A percentile compares a stretch with the other conserved stretches of the same genome.
phyloP scores from a whole-genome alignment of 2,888 invertebrate species.

The Hydrotaea diabolus region DNA sequence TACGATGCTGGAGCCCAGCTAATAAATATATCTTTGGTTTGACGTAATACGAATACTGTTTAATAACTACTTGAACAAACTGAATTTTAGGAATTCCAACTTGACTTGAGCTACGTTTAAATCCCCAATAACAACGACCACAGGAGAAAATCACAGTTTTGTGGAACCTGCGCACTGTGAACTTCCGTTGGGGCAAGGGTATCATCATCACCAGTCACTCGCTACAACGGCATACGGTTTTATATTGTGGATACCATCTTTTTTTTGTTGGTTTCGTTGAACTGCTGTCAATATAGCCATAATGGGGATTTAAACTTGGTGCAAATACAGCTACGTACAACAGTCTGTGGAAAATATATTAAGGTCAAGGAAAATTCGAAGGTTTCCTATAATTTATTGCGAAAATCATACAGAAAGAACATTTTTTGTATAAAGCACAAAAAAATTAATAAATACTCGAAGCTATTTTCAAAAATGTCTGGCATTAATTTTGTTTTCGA shows the following conservation, averaged over 20 bases:
- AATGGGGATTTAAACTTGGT: constrained; percentile 74
- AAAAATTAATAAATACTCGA: too few relatives aligned
- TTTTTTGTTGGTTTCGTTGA: not conserved
- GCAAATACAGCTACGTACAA: not conserved
- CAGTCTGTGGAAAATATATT: not conserved
- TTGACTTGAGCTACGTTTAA: not conserved
- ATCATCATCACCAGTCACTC: constrained; percentile 8
- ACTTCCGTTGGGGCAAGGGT: constrained; percentile 31
- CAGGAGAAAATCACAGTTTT: constrained; percentile 9
- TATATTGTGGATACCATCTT: constrained; percentile 49
- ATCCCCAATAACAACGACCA: not conserved
- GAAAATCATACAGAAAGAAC: too few relatives aligned
- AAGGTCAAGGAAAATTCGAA: not conserved
- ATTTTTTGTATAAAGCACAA: too few relatives aligned
- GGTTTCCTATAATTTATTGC: too few relatives aligned
- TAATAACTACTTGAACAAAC: too few relatives aligned
- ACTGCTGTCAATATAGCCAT: constrained; percentile 73
- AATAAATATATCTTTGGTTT: too few relatives aligned
- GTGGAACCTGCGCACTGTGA: constrained; percentile 32
- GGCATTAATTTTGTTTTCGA: too few relatives aligned
- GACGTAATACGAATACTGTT: too few relatives aligned
- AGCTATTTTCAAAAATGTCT: too few relatives aligned
- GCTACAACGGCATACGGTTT: constrained; percentile 37
- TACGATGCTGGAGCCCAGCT: too few relatives aligned
- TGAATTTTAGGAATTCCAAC: not conserved